Conservation (phyloP, 2,113 vertebrate species). For the Spheniscus mendiculus region DNA sequence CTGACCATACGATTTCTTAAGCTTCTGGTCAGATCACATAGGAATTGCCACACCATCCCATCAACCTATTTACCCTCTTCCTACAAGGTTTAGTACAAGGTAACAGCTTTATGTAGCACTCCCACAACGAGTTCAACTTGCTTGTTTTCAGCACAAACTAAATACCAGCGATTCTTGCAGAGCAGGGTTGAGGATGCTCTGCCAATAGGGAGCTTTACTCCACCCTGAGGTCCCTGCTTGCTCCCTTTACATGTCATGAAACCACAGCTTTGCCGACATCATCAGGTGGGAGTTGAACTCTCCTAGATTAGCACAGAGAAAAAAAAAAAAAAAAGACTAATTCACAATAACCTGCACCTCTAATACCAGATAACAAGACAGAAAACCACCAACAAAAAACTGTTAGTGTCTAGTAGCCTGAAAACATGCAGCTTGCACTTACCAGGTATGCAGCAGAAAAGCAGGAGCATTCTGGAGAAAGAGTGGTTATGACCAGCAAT, state of each 20-base stretch:
- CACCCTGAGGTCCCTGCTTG: conserved; percentile 19
- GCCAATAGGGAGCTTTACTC: conserved; percentile 15
- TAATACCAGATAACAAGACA: background rate
- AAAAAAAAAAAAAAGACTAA: background rate
- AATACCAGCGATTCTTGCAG: background rate
- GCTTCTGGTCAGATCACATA: background rate
- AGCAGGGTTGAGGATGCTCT: background rate
- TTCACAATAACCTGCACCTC: background rate
- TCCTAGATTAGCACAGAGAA: background rate
- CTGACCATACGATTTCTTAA: background rate
- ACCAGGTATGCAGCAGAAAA: background rate
- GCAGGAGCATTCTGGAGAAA: background rate
- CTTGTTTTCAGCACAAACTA: background rate
- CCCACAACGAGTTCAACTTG: background rate
- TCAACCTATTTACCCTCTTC: background rate
- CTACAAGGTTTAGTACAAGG: background rate
- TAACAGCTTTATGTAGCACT: background rate
- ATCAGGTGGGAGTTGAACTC: background rate
- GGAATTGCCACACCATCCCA: background rate
- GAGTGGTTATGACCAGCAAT: background rate
- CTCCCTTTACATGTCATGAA: background rate
- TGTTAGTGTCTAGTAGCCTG: rapidly evolving
- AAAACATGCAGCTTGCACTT: background rate
- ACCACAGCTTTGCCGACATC: background rate
- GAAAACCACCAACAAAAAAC: background rate